A percentile compares a stretch with the other conserved stretches of the same genome.
Conservation (phyloP, 2,113 vertebrate species). For the Caloenas nicobarica region DNA sequence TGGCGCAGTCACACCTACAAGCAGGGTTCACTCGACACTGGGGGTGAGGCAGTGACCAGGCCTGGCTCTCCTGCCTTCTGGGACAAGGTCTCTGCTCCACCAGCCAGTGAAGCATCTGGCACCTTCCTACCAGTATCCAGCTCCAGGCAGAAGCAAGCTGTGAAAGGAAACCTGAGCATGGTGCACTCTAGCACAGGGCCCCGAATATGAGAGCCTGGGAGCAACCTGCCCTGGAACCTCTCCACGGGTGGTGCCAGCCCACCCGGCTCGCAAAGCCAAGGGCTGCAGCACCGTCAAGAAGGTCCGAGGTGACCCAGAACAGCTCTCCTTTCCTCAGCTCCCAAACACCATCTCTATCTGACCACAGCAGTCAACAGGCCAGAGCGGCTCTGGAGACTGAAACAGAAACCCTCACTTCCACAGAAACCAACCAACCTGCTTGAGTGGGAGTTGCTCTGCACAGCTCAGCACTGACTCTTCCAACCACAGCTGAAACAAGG, state of each 20-base stretch:
- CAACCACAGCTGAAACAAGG: fast-evolving
- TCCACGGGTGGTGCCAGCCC: neutral
- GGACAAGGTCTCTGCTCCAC: neutral
- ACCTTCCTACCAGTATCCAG: neutral
- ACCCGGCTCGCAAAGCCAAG: neutral
- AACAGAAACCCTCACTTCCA: neutral
- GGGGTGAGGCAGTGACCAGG: neutral
- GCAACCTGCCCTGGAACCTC: neutral
- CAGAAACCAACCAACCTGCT: neutral
- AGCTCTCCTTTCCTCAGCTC: neutral
- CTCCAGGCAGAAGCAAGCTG: neutral
- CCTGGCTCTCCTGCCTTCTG: neutral
- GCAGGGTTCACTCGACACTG: neutral
- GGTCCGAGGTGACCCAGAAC: neutral
- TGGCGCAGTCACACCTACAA: neutral
- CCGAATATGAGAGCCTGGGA: fast-evolving
- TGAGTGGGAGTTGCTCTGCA: neutral
- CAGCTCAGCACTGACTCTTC: fast-evolving
- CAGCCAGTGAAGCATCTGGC: neutral
- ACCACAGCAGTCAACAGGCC: neutral
- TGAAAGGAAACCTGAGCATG: neutral
- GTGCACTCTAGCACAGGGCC: neutral
- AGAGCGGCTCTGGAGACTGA: neutral
- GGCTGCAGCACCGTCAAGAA: fast-evolving
- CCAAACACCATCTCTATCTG: neutral